These are phyloP conservation scores for Catalaphyllia jardinei DNA, from an alignment of 64 coral and sea anemone species.

Conservation along the genomic window DNA sequence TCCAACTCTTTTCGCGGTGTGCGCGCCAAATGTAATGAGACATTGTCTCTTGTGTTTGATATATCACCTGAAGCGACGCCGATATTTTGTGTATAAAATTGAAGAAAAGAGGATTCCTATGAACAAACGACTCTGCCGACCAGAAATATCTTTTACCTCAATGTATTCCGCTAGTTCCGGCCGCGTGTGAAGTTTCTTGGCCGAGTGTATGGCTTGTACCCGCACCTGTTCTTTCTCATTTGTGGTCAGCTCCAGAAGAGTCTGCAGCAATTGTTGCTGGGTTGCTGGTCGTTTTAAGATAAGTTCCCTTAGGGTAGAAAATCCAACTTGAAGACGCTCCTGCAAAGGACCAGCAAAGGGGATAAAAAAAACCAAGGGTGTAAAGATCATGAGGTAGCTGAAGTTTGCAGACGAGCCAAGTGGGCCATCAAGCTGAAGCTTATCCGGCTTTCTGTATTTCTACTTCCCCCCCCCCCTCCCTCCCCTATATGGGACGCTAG, in stretches of 20 bases:
- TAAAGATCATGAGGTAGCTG: too few species aligned
- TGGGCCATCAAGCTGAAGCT: too few species aligned
- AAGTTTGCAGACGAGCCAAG: too few species aligned
- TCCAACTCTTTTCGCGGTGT: too few species aligned
- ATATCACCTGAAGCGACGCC: too few species aligned
- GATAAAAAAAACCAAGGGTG: background rate
- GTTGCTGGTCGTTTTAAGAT: slow-evolving; percentile 91
- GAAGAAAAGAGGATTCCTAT: too few species aligned
- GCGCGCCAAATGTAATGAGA: too few species aligned
- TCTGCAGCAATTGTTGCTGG: slow-evolving; percentile 75
- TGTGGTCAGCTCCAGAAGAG: slow-evolving; percentile 77
- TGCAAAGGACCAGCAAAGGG: slow-evolving; percentile 39
- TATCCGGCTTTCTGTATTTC: too few species aligned
- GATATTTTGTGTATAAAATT: too few species aligned
- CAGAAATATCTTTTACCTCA: slow-evolving; percentile 55
- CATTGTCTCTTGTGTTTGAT: too few species aligned
- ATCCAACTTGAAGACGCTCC: slow-evolving; percentile 95
- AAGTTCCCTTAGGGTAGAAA: slow-evolving; percentile 87
- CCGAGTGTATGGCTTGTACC: slow-evolving; percentile 93
- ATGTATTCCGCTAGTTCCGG: slow-evolving; percentile 79
- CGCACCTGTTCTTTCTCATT: slow-evolving; percentile 92
- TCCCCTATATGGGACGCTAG: too few species aligned
- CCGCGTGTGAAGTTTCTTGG: slow-evolving; percentile 88
- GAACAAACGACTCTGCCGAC: background rate
- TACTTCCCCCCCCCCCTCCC: too few species aligned